These are phyloP conservation scores for Yponomeuta malinellus DNA, from an alignment of 2,888 invertebrate genomes.

Conservation along the genomic window DNA sequence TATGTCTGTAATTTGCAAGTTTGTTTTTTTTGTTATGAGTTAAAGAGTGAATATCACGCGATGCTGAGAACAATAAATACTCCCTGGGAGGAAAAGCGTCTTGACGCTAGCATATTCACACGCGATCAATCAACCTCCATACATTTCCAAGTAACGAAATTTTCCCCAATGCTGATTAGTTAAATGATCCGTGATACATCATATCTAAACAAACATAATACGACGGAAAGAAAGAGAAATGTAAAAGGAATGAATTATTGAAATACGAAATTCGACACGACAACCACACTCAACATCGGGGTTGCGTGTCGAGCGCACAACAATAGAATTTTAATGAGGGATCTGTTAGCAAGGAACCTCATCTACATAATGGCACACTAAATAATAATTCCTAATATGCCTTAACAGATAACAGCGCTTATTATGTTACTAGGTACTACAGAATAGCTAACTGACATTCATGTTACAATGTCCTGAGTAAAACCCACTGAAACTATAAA, in stretches of 20 bases:
- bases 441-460: too few relatives aligned
- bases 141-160: neutral
- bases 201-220: neutral
- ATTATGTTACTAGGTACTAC: neutral
- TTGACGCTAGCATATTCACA: neutral
- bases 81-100: conserved; percentile 8
- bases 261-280: conserved; percentile 40
- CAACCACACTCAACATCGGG: conserved; percentile 45
- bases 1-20: conserved; percentile 10
- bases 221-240: conserved; percentile 6
- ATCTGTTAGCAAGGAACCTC: conserved; percentile 58
- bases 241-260: conserved; percentile 18
- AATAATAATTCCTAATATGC: conserved; percentile 55
- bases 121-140: conserved; percentile 7
- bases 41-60: conserved; percentile 11
- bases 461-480: too few relatives aligned
- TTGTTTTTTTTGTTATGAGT: neutral
- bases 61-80: neutral
- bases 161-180: neutral
- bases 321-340: conserved; percentile 69
- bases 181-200: neutral
- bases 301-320: conserved; percentile 46
- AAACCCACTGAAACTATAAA: too few relatives aligned
- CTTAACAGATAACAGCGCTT: neutral
- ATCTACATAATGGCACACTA: conserved; percentile 65